These are phyloP conservation scores for Bolborhynchus lineola DNA, from an alignment of 2,113 vertebrate species.

Conservation along the genomic window DNA sequence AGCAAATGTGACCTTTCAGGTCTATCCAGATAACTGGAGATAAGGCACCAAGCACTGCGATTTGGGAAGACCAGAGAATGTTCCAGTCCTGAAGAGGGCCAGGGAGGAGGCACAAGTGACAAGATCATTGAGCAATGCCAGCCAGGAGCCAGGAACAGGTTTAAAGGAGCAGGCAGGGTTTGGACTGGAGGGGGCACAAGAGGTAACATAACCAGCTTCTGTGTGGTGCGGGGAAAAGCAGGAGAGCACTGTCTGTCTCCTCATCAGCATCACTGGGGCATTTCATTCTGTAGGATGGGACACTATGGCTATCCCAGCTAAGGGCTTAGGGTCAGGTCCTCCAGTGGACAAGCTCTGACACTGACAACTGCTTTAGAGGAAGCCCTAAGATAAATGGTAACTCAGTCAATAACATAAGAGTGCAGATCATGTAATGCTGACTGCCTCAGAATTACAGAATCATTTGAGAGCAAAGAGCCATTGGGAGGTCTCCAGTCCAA, in stretches of 20 bases:
- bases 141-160: fast-evolving
- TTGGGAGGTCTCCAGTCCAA: background rate
- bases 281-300: background rate
- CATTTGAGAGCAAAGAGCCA: background rate
- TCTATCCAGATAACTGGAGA: background rate
- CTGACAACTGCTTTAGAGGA: background rate
- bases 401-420: background rate
- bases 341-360: background rate
- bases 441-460: background rate
- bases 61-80: background rate
- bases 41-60: background rate
- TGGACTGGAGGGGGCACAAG: background rate
- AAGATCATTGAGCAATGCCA: background rate
- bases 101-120: background rate
- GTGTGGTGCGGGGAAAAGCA: background rate
- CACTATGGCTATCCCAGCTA: fast-evolving
- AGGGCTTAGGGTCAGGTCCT: background rate
- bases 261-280: background rate
- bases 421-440: background rate
- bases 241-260: background rate
- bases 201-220: fast-evolving
- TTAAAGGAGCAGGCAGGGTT: background rate
- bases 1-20: background rate
- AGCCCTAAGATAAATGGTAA: background rate
- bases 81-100: background rate